These are phyloP conservation scores for Drosophila dives DNA, from an alignment of 2,888 invertebrate genomes.

Conservation along the genomic window DNA sequence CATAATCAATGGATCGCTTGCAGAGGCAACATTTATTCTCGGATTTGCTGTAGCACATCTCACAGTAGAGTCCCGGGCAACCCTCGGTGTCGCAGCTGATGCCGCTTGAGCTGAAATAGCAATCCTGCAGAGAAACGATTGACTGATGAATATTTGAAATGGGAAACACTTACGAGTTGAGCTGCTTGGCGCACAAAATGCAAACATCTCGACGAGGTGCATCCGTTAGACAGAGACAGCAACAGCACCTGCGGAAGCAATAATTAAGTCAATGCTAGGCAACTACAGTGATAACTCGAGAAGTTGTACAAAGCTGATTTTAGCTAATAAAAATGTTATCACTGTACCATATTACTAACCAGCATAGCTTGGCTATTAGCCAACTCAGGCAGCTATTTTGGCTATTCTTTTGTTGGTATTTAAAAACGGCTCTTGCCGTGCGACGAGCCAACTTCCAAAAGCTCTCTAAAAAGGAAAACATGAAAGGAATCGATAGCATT, in stretches of 20 bases:
- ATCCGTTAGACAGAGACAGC: slow-evolving; percentile 23
- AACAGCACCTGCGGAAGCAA: slow-evolving; percentile 22
- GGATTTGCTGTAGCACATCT: slow-evolving; percentile 90
- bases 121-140: slow-evolving; percentile 8
- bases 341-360: slow-evolving; percentile 62
- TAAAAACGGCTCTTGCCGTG: slow-evolving; percentile 87
- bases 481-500: background rate
- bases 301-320: background rate
- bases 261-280: too few species aligned
- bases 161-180: slow-evolving; percentile 48
- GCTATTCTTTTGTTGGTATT: slow-evolving; percentile 77
- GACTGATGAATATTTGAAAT: background rate
- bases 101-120: slow-evolving; percentile 55
- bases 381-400: slow-evolving; percentile 87
- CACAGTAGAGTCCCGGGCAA: slow-evolving; percentile 91
- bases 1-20: slow-evolving; percentile 90
- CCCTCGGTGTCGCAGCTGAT: slow-evolving; percentile 87
- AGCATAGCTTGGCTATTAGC: slow-evolving; percentile 85
- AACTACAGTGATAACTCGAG: background rate
- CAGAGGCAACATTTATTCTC: slow-evolving; percentile 92
- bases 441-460: slow-evolving; percentile 91
- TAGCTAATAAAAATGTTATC: background rate
- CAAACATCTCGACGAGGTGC: slow-evolving; percentile 19
- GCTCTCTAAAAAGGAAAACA: slow-evolving; percentile 80
- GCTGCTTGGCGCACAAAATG: slow-evolving; percentile 42